A percentile compares a stretch with the other conserved stretches of the same genome.
Conservation (phyloP, 2,888 invertebrate genomes). For the Caenorhabditis auriculariae region DNA sequence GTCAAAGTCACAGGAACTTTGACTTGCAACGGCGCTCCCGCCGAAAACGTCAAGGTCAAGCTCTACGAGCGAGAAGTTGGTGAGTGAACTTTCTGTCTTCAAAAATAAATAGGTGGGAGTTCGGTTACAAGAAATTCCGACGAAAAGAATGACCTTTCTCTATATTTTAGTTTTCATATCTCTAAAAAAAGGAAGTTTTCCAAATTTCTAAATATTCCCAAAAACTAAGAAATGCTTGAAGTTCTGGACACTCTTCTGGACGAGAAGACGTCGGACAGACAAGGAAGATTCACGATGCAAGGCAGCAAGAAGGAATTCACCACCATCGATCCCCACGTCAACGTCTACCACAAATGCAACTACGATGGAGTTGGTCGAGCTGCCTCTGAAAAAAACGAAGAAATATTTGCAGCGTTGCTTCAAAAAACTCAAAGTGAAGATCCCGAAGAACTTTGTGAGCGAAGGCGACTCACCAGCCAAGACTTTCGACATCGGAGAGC, state of each 20-base stretch:
- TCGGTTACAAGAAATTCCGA: neutral
- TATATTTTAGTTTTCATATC: neutral
- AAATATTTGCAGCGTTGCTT: conserved; percentile 23
- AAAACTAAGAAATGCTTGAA: too few relatives aligned
- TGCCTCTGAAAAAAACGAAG: conserved; percentile 1
- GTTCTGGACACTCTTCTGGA: conserved; percentile 56
- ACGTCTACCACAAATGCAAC: conserved; percentile 47
- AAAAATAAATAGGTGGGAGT: neutral
- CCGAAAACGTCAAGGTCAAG: conserved; percentile 56
- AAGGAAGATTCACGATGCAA: conserved; percentile 46
- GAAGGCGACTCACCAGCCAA: conserved; percentile 30
- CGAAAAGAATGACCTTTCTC: neutral
- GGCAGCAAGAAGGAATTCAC: conserved; percentile 40
- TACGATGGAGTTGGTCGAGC: conserved; percentile 24
- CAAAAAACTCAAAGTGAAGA: conserved; percentile 42
- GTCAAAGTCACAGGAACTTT: conserved; percentile 52
- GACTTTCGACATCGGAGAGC: conserved; percentile 42
- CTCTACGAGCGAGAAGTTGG: conserved; percentile 54
- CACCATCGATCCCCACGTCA: conserved; percentile 42
- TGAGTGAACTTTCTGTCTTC: conserved; percentile 11
- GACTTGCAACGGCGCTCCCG: conserved; percentile 52
- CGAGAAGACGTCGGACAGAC: conserved; percentile 43
- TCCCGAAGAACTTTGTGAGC: conserved; percentile 42
- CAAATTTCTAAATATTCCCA: too few relatives aligned
- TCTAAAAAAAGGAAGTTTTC: too few relatives aligned